Base-by-base conservation (phyloP, 2,797 vertebrate genomes). In the Galago senegalensis region DNA sequence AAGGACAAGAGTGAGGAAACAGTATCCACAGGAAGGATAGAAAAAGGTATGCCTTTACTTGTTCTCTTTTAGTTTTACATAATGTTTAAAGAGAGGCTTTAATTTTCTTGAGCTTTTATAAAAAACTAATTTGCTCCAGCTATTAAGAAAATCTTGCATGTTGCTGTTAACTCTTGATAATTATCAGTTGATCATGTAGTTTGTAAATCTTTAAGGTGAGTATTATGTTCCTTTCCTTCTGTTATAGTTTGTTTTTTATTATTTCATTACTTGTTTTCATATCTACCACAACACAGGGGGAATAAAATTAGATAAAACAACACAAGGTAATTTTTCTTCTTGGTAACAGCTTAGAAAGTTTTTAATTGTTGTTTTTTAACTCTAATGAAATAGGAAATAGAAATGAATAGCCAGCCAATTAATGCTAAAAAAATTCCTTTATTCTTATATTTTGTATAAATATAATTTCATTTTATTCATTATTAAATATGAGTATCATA, bases 1-100 rank as follows among this genome's bases (percentile, higher is more conserved):
- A 98, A 98, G 95, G 98, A 97, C 89, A 98, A 91, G 97, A 97
- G 93, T 92, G 98, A 99, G 89, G 98, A 98, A 27, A 88, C 98
- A 88, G 56, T 95, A 58, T 92, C 96, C 97, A 96, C 98, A 97
- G 97, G 98, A 96, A 98, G 98, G 96, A 96, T 94, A 80, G 97
- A 99, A 88, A 99, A 99, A 99, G 99, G 99, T 99, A 99, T 98
- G 96, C 96, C 97, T 98, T 87, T 97, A 98, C 80, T 91, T 98
- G 29, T 88, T 95, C 84, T 97, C 81, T 53, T 93, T 81, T 12
- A 49, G 20, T 89, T 93, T 83, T 61, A 56, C 7, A 6, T 86
- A 63, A 21, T 76, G 12, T 34, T 80, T 96, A 20, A 88, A 86
- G 70, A 58, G 40, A 73, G 79, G 4, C 60, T 73, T 87, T 81